Evolutionary conservation across 2,888 invertebrate genomes (phyloP).

Genomic region (Camptogramma bilineatum): DNA sequence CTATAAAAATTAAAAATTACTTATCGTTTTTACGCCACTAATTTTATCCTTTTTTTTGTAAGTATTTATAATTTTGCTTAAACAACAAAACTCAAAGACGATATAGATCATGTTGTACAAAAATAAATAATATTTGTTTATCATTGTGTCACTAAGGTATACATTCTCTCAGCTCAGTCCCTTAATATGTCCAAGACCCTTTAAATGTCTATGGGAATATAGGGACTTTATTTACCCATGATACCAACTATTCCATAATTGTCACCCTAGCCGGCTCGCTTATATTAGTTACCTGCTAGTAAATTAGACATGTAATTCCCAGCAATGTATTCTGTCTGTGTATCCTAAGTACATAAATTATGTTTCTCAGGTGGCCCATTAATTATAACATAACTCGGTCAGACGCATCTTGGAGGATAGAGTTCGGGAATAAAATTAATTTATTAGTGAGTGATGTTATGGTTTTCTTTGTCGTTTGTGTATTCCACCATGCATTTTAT

Average conservation of each 20-base stretch:
- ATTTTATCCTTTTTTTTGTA: no score
- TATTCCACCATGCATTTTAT: no score
- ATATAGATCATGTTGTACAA: no score
- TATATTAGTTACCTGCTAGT: slow-evolving; percentile 14
- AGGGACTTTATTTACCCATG: not conserved
- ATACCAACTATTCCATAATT: not conserved
- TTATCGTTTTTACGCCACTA: no score
- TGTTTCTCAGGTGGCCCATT: slow-evolving; percentile 37
- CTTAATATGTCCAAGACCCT: not conserved
- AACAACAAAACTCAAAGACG: no score
- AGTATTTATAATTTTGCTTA: no score
- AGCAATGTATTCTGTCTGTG: slow-evolving; percentile 7
- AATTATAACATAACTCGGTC: slow-evolving; percentile 53
- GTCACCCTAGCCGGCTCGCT: not conserved
- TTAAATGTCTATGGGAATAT: not conserved
- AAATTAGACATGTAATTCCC: slow-evolving; percentile 5
- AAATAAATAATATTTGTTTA: no score
- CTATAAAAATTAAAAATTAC: no score
- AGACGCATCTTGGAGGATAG: slow-evolving; percentile 46
- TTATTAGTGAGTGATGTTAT: not conserved
- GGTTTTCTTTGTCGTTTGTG: not conserved
- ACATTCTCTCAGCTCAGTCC: no score
- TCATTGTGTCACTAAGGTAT: no score
- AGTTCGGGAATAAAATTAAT: slow-evolving; percentile 4
- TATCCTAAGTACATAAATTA: slow-evolving; percentile 32